Percentiles rank a stretch among this genome's conserved stretches.
phyloP scores from a whole-genome alignment of 2,888 invertebrate species.

The Trisateles emortualis region DNA sequence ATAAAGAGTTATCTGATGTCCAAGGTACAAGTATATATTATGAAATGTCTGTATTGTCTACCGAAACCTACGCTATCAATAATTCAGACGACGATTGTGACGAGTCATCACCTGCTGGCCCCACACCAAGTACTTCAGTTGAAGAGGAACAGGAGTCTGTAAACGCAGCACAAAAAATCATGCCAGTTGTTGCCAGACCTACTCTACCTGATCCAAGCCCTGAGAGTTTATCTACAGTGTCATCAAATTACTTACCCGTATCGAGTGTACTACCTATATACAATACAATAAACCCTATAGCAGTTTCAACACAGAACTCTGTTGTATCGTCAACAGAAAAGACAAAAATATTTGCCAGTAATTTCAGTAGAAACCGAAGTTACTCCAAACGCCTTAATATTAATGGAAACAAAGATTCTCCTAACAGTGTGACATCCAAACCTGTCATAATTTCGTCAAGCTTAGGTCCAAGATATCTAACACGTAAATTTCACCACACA shows the following conservation, averaged over 20 bases:
- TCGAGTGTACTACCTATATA: conserved; percentile 59
- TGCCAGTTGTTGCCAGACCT: conserved; percentile 20
- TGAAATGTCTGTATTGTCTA: conserved; percentile 81
- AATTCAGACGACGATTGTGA: conserved; percentile 79
- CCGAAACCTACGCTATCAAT: conserved; percentile 77
- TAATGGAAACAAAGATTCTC: conserved; percentile 69
- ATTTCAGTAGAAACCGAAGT: conserved; percentile 65
- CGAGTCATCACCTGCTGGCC: conserved; percentile 64
- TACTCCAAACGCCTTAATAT: conserved; percentile 77
- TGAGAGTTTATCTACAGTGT: conserved; percentile 55
- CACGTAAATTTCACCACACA: conserved; percentile 74
- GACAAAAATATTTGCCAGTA: conserved; percentile 60
- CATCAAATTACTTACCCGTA: conserved; percentile 55
- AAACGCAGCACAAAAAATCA: conserved; percentile 57
- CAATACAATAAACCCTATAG: conserved; percentile 49
- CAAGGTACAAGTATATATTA: conserved; percentile 85
- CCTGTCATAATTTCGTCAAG: conserved; percentile 56
- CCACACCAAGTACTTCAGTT: conserved; percentile 65
- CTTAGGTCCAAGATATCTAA: conserved; percentile 59
- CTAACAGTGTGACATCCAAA: conserved; percentile 73
- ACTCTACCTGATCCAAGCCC: conserved; percentile 48
- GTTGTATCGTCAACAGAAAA: conserved; percentile 64
- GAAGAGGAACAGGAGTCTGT: conserved; percentile 65
- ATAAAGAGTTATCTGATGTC: conserved; percentile 77
- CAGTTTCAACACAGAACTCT: conserved; percentile 66